phyloP scores from a whole-genome alignment of 2,113 vertebrate genomes.

The Ptyas mucosa region DNA sequence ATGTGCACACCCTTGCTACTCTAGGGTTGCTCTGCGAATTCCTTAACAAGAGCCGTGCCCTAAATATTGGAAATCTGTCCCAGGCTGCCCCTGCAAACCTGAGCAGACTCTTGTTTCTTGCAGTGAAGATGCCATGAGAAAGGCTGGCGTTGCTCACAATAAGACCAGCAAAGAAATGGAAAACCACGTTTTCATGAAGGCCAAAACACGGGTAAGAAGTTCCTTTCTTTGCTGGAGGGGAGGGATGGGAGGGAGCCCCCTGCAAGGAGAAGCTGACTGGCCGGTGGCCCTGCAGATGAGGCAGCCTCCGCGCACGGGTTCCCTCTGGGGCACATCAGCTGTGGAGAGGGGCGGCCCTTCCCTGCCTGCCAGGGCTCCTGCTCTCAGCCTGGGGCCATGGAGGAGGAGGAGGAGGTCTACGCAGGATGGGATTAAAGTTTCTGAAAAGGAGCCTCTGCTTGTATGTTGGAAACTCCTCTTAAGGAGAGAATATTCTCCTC shows the following conservation, averaged over 20 bases:
- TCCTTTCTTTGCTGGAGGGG: fast-evolving
- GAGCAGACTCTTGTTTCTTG: slow-evolving; percentile 21
- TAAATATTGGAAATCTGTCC: not conserved
- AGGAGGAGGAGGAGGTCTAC: not conserved
- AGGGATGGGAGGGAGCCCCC: not conserved
- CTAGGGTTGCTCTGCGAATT: no score
- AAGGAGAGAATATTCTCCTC: not conserved
- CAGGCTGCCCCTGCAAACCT: not conserved
- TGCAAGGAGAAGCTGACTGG: not conserved
- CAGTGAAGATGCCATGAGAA: slow-evolving; percentile 96
- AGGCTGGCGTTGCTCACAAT: slow-evolving; percentile 88
- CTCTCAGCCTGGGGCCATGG: not conserved
- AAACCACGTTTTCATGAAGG: slow-evolving; percentile 93
- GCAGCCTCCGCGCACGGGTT: not conserved
- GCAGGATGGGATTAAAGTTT: not conserved
- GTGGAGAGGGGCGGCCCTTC: not conserved
- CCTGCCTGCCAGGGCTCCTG: not conserved
- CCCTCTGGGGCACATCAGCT: not conserved
- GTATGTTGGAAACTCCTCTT: not conserved
- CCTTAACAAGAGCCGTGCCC: not conserved
- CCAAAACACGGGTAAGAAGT: slow-evolving; percentile 89
- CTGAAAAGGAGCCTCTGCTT: not conserved
- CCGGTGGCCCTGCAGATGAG: not conserved
- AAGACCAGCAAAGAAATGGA: slow-evolving; percentile 98
- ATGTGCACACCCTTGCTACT: no score